Percentiles rank a stretch among this genome's conserved stretches.
These are phyloP conservation scores for Camponotus fellah DNA, from an alignment of 2,888 invertebrate species.

Conservation along the genomic window DNA sequence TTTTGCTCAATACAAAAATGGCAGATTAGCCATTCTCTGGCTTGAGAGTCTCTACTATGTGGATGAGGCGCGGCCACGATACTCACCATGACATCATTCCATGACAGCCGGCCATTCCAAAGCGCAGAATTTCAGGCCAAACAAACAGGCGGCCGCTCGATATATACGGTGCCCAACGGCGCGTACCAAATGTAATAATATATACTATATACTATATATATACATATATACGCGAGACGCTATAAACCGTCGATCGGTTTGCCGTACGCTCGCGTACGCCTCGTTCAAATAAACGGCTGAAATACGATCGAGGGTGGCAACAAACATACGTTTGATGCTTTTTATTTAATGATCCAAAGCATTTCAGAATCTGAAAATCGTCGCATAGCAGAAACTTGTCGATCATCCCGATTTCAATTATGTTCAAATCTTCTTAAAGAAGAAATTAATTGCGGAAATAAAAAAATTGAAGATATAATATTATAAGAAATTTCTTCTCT, in stretches of 20 bases:
- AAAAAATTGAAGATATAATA: not conserved
- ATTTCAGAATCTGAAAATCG: slow-evolving; percentile 22
- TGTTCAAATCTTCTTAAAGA: not conserved
- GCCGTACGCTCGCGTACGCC: slow-evolving; percentile 49
- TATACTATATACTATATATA: slow-evolving; percentile 39
- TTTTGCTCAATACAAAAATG: slow-evolving; percentile 34
- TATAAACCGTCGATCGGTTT: slow-evolving; percentile 38
- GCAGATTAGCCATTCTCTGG: slow-evolving; percentile 43
- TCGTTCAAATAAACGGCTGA: slow-evolving; percentile 78
- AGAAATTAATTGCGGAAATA: not conserved
- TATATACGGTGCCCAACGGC: slow-evolving; percentile 65
- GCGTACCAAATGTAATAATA: slow-evolving; percentile 81
- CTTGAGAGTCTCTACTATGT: slow-evolving; percentile 41
- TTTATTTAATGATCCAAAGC: slow-evolving; percentile 6
- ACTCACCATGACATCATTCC: slow-evolving; percentile 85
- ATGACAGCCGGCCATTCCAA: slow-evolving; percentile 83
- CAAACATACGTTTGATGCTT: slow-evolving; percentile 17
- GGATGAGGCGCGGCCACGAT: slow-evolving; percentile 39
- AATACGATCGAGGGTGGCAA: slow-evolving; percentile 62
- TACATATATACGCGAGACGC: slow-evolving; percentile 51
- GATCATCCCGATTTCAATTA: not conserved
- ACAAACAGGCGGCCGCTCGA: slow-evolving; percentile 79
- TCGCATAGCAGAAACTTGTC: not conserved
- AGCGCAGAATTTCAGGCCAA: slow-evolving; percentile 82
- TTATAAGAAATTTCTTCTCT: not conserved